phyloP scores from a whole-genome alignment of 2,113 vertebrate species.

The Percina caprodes region DNA sequence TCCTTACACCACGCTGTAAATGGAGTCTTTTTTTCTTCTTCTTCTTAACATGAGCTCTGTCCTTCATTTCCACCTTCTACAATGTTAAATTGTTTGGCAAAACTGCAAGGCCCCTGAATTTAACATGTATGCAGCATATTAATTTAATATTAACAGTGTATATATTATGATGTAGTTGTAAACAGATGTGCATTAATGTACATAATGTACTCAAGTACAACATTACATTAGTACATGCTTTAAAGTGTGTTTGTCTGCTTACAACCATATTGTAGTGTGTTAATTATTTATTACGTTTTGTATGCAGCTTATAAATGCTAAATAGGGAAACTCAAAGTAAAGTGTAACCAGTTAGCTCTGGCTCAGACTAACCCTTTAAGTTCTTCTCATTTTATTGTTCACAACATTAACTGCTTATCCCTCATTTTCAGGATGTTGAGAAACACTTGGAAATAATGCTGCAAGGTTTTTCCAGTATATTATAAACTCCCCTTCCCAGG shows the following conservation, averaged over 20 bases:
- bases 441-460: neutral
- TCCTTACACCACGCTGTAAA: constrained; percentile 4
- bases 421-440: neutral
- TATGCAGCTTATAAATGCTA: neutral
- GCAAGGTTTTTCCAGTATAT: neutral
- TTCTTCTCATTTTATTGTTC: constrained; percentile 1
- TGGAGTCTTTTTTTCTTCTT: neutral
- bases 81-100: neutral
- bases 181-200: too few species aligned
- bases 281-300: neutral
- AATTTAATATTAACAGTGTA: neutral
- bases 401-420: neutral
- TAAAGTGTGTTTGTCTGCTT: neutral
- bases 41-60: constrained; percentile 3
- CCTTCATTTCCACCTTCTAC: neutral
- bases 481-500: neutral
- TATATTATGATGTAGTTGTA: too few species aligned
- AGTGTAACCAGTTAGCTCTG: neutral
- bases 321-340: neutral
- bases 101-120: neutral
- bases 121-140: neutral
- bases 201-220: too few species aligned
- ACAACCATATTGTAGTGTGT: neutral
- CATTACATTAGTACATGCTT: neutral
- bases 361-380: neutral